These are phyloP conservation scores for Halictus rubicundus DNA, from an alignment of 1,140 invertebrate species.

Conservation along the genomic window DNA sequence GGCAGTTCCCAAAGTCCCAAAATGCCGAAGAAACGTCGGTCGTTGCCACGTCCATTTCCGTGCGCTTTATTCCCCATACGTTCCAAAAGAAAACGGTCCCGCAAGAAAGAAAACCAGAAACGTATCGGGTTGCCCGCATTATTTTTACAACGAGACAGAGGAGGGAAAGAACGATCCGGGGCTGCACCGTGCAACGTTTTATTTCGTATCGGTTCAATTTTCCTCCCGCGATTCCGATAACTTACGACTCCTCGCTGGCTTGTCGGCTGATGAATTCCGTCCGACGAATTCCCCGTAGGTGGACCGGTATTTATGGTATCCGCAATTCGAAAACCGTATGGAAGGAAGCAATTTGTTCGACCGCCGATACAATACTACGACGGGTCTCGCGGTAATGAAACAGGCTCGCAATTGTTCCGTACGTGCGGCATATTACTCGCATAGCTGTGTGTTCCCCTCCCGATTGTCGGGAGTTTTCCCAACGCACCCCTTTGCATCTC, in stretches of 20 bases:
- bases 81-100: background rate
- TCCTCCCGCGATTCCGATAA: conserved; percentile 48
- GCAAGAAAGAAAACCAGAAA: background rate
- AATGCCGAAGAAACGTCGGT: background rate
- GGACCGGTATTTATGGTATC: conserved; percentile 58
- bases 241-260: conserved; percentile 37
- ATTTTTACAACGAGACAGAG: background rate
- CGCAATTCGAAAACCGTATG: conserved; percentile 60
- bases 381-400: conserved; percentile 37
- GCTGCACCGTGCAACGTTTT: conserved; percentile 14
- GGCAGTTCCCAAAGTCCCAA: background rate
- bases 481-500: background rate
- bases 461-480: conserved; percentile 14
- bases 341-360: conserved; percentile 63
- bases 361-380: conserved; percentile 51
- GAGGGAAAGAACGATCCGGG: background rate
- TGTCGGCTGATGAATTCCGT: conserved; percentile 40
- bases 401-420: conserved; percentile 33
- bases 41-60: background rate
- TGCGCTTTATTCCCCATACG: background rate
- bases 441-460: background rate
- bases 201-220: conserved; percentile 53
- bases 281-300: conserved; percentile 59
- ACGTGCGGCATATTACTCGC: background rate
- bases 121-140: background rate